These are phyloP conservation scores for Fundulus diaphanus DNA, from an alignment of 2,797 vertebrate species.

Conservation along the genomic window DNA sequence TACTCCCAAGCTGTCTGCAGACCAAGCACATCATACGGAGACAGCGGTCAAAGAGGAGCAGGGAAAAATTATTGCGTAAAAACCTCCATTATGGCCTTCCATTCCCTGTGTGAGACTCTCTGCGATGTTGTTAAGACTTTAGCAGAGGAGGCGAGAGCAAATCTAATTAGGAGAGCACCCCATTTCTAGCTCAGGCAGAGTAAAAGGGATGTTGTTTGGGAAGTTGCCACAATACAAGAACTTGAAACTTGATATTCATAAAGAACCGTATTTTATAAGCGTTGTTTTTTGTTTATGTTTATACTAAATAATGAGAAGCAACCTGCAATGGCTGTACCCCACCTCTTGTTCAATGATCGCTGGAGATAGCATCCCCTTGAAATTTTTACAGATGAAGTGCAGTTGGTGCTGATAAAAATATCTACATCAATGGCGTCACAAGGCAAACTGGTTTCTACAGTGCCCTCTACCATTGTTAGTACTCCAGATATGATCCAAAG, in stretches of 20 bases:
- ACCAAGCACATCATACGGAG: constrained; percentile 42
- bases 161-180: constrained; percentile 41
- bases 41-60: constrained; percentile 51
- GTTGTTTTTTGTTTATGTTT: not conserved
- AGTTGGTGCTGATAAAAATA: not conserved
- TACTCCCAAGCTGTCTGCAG: constrained; percentile 46
- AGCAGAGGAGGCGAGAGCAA: constrained; percentile 30
- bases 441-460: not conserved
- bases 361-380: not conserved
- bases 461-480: not conserved
- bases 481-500: not conserved
- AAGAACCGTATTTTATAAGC: not conserved
- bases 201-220: constrained; percentile 44
- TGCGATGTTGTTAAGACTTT: constrained; percentile 31
- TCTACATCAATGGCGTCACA: too few species aligned
- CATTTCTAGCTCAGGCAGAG: constrained; percentile 36
- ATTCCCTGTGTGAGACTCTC: constrained; percentile 26
- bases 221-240: not conserved
- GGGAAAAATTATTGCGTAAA: constrained; percentile 18
- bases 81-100: constrained; percentile 33
- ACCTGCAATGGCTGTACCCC: not conserved
- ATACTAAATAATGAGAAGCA: not conserved
- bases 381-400: not conserved
- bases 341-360: too few species aligned
- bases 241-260: not conserved